Percentiles rank a stretch among this genome's conserved stretches.
phyloP scores from a whole-genome alignment of 2,113 vertebrate species.

The Syngnathus floridae region DNA sequence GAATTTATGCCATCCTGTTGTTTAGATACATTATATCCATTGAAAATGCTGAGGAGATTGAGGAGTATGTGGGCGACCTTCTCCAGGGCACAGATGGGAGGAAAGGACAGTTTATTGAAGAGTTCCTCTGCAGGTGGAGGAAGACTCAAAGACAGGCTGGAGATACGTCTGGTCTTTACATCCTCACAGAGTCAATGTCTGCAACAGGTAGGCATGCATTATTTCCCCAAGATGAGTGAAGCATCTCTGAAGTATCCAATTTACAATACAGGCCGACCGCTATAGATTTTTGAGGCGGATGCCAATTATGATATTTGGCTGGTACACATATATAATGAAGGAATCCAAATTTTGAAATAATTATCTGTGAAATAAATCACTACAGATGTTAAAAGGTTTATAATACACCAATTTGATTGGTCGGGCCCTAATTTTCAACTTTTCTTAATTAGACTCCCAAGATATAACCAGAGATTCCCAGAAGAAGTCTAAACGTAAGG shows the following conservation, averaged over 20 bases:
- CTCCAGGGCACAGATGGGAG: slow-evolving; percentile 83
- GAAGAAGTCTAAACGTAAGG: slow-evolving; percentile 86
- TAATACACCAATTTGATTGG: too few relatives aligned
- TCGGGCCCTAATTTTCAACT: not conserved
- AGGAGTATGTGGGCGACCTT: slow-evolving; percentile 87
- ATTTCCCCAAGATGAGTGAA: not conserved
- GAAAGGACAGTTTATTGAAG: slow-evolving; percentile 81
- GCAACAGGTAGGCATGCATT: slow-evolving; percentile 42
- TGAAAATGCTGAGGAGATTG: slow-evolving; percentile 82
- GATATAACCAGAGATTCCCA: slow-evolving; percentile 74
- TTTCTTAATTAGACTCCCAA: slow-evolving; percentile 49
- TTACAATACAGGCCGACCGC: too few relatives aligned
- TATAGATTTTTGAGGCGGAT: too few relatives aligned
- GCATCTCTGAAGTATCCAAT: not conserved
- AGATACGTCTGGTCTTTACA: slow-evolving; percentile 42
- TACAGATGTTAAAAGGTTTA: too few relatives aligned
- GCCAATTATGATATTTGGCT: too few relatives aligned
- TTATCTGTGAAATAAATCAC: too few relatives aligned
- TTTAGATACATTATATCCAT: slow-evolving; percentile 89
- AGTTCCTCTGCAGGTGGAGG: slow-evolving; percentile 79
- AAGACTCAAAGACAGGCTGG: slow-evolving; percentile 57
- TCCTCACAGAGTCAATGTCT: slow-evolving; percentile 55
- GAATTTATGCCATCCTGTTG: not conserved
- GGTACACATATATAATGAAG: too few relatives aligned
- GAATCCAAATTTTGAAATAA: too few relatives aligned